Base-by-base conservation (phyloP, 1,140 invertebrate genomes). In the Hydropsyche tenuis region DNA sequence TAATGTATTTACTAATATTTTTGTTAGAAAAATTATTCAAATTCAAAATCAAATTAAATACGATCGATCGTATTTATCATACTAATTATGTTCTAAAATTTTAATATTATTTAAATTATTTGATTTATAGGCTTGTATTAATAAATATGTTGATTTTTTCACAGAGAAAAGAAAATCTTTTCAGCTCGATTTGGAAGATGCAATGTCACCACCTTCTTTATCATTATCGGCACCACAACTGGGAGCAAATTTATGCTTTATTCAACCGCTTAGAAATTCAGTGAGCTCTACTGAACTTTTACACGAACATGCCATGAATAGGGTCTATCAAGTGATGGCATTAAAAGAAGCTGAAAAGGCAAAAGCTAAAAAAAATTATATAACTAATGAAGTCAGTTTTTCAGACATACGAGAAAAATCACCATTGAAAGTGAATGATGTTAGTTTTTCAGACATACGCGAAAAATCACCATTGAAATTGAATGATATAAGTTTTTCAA, bases 271-370 rank as follows among this genome's bases (percentile, higher is more conserved):
- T 11, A 88, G 91, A 7, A 87, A 90, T 74, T 92, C 92, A 0
- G 90, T 93, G 6, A 94, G 93, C 79, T 94, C 93, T 0, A 92
- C 91, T 0, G 93, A 94, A 79, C 82, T 94, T 6, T 83, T 95
- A 1, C 92, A 93, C 78, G 92, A 94, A 79, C 86, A 88, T 20
- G 91, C 91, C 1, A 93, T 94, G 90, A 90, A 90, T 11, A 84
- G 92, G 22, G 92, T 94, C 76, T 92, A 92, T 78, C 87, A 91
- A 80, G 92, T 91, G 0, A 87, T 91, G 0, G 89, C 89, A 27
- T 85, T 90, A 65, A 90, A 93, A 81, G 89, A 93, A 82, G 87
- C 88, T 18, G 86, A 89, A 80, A 84, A 85, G 56, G 78, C 79
- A 1, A 82, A 81, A 56, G 81, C 75, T n/a, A 84, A 83, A 80